Percentiles rank a stretch among this genome's conserved stretches.
Conservation (phyloP, 2,113 vertebrate species). For the human region DNA sequence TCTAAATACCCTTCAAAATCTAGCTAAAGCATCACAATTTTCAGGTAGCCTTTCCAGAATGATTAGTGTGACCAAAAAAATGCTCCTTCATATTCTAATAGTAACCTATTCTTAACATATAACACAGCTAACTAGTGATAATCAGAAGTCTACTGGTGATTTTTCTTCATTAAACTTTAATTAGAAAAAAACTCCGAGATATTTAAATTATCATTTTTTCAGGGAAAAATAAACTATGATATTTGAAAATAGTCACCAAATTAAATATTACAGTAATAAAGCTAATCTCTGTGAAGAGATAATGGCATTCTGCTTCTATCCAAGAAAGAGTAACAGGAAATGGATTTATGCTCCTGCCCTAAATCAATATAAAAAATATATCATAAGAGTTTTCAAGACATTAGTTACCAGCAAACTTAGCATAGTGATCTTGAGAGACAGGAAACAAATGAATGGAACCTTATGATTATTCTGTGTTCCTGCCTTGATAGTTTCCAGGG, state of each 20-base stretch:
- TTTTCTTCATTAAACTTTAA: not conserved
- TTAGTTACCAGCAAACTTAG: not conserved
- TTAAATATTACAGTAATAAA: not conserved
- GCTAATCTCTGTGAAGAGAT: not conserved
- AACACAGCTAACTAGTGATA: not conserved
- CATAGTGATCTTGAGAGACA: not conserved
- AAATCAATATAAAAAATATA: not conserved
- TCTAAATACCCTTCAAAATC: constrained; percentile 1
- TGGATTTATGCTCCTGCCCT: not conserved
- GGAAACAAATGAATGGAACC: not conserved
- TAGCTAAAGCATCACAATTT: not conserved
- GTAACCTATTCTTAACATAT: not conserved
- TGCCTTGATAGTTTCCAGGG: not conserved
- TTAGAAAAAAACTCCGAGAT: not conserved
- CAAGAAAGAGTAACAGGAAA: not conserved
- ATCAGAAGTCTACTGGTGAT: not conserved
- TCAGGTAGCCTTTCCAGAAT: not conserved
- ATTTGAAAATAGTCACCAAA: not conserved
- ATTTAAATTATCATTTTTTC: not conserved
- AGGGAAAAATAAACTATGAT: not conserved
- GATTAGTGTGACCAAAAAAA: not conserved
- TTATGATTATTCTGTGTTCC: not conserved
- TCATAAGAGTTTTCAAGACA: not conserved
- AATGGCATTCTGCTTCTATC: not conserved
- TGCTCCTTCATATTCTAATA: not conserved